These are phyloP conservation scores for Enteromius trimaculatus DNA, from an alignment of 2,797 vertebrate genomes.

Conservation along the genomic window DNA sequence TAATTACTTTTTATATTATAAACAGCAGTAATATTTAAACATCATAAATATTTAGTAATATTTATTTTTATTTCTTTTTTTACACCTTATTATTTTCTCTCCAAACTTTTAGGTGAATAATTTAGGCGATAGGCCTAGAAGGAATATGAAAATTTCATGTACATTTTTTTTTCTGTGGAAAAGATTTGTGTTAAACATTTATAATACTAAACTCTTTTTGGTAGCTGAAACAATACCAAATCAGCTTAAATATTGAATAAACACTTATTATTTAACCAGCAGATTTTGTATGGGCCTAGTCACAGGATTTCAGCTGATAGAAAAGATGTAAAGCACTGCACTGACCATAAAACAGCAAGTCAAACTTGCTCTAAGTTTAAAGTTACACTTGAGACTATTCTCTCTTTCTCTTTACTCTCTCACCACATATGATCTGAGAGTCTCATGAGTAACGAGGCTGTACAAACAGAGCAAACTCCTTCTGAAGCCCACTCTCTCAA, in stretches of 20 bases:
- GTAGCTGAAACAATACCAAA: neutral
- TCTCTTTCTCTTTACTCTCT: neutral
- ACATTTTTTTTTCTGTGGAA: neutral
- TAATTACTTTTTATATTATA: neutral
- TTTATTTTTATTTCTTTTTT: neutral
- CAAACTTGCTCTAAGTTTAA: slow-evolving; percentile 19
- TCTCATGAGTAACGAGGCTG: slow-evolving; percentile 21
- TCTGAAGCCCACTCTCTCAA: slow-evolving; percentile 16
- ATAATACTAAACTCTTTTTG: neutral
- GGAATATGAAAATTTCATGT: neutral
- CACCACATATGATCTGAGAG: slow-evolving; percentile 5
- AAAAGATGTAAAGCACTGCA: neutral
- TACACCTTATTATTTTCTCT: neutral
- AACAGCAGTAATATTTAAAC: neutral
- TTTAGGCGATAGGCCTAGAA: neutral
- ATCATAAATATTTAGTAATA: neutral
- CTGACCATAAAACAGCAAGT: neutral
- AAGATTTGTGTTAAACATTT: neutral
- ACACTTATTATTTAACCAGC: neutral
- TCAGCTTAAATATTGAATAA: neutral
- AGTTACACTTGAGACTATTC: slow-evolving; percentile 7
- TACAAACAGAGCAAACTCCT: slow-evolving; percentile 37
- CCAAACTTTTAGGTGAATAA: neutral
- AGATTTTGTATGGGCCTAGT: neutral
- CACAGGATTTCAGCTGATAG: neutral